phyloP scores from a whole-genome alignment of 2,113 vertebrate species.

The Rhodinocichla rosea region DNA sequence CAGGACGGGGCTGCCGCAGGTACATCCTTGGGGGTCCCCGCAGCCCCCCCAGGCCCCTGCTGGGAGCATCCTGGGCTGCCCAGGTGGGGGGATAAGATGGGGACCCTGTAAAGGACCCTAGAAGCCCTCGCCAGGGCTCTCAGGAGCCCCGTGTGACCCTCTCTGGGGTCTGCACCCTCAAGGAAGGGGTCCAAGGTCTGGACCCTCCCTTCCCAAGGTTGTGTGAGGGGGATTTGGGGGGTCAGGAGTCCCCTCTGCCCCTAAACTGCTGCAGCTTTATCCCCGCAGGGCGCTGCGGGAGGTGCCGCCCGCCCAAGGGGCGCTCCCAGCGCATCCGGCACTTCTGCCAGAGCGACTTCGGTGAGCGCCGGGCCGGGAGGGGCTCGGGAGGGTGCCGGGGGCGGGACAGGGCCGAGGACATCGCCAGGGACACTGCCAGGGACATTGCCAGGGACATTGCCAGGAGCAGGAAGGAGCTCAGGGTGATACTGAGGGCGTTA shows the following conservation, averaged over 20 bases:
- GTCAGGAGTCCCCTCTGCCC: background rate
- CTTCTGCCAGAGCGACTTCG: slow-evolving; percentile 78
- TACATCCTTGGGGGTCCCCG: background rate
- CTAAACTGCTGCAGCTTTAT: background rate
- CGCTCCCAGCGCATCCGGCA: slow-evolving; percentile 73
- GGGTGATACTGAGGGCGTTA: no score
- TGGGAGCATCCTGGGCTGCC: background rate
- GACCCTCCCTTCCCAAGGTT: background rate
- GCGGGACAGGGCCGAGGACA: background rate
- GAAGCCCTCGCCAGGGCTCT: accelerated
- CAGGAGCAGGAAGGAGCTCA: background rate
- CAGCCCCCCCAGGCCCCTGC: background rate
- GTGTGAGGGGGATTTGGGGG: background rate
- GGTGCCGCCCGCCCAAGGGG: slow-evolving; percentile 66
- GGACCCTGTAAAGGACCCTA: background rate
- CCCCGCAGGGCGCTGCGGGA: slow-evolving; percentile 59
- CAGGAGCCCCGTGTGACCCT: accelerated
- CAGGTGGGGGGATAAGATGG: no score
- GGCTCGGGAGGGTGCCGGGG: background rate
- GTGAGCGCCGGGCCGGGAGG: slow-evolving; percentile 36
- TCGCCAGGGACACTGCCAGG: background rate
- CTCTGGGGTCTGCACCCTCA: background rate
- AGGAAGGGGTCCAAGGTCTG: no score
- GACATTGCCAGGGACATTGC: accelerated
- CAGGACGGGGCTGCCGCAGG: background rate